Conservation (phyloP, 1,140 invertebrate species). For the Argopecten irradians region DNA sequence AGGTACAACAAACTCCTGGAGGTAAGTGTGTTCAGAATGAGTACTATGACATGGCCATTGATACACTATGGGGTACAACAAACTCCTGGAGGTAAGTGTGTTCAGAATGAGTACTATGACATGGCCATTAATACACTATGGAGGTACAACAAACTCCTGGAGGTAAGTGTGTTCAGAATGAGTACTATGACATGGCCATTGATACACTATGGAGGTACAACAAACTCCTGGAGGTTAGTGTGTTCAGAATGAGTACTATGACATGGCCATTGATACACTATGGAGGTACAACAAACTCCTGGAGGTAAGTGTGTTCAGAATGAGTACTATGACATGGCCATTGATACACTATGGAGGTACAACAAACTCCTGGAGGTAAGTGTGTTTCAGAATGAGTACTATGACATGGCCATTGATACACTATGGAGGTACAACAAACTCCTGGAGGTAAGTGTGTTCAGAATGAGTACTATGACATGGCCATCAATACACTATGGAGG, state of each 20-base stretch:
- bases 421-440: constrained; percentile 54
- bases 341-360: constrained; percentile 61
- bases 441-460: constrained; percentile 45
- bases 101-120: constrained; percentile 61
- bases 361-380: constrained; percentile 46
- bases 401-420: constrained; percentile 66
- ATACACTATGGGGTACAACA: constrained; percentile 59
- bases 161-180: constrained; percentile 49
- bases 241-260: constrained; percentile 58
- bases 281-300: constrained; percentile 51
- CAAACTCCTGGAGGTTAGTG: constrained; percentile 40
- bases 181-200: constrained; percentile 64
- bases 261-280: constrained; percentile 64
- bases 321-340: constrained; percentile 63
- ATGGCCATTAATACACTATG: constrained; percentile 63
- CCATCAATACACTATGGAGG: constrained; percentile 61
- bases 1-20: constrained; percentile 52
- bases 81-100: constrained; percentile 40
- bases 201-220: constrained; percentile 61
- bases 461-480: constrained; percentile 61
- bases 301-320: constrained; percentile 49
- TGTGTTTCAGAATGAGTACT: constrained; percentile 55
- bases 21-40: constrained; percentile 52
- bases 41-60: constrained; percentile 64
- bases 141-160: constrained; percentile 50